These are phyloP conservation scores for Bubo blakistoni DNA, from an alignment of 2,113 vertebrate genomes.

Conservation along the genomic window DNA sequence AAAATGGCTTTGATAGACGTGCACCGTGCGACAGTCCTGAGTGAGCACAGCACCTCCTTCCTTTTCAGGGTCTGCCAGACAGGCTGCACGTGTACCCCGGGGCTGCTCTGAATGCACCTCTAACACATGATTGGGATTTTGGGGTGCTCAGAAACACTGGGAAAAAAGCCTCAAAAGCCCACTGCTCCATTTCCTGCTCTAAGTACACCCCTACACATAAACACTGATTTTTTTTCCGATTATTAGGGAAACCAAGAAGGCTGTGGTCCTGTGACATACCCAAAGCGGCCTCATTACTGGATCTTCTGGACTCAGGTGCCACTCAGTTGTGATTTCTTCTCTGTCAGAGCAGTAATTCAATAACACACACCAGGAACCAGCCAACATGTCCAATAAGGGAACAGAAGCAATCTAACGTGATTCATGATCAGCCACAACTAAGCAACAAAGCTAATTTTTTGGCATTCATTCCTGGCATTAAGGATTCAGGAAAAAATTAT, in stretches of 20 bases:
- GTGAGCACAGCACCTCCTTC: background rate
- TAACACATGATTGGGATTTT: background rate
- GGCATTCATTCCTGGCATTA: background rate
- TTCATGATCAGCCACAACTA: conserved; percentile 30
- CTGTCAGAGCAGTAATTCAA: conserved; percentile 1
- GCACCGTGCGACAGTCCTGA: background rate
- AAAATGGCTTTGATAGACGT: background rate
- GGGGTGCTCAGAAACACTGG: background rate
- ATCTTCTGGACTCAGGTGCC: background rate
- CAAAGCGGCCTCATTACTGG: background rate
- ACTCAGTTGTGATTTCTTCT: background rate
- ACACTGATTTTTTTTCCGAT: background rate
- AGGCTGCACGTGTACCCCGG: background rate
- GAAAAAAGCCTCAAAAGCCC: background rate
- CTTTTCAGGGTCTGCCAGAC: background rate
- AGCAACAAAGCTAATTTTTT: conserved; percentile 30
- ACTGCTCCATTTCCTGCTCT: background rate
- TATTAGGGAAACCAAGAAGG: background rate
- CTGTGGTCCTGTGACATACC: background rate
- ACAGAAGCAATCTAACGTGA: conserved; percentile 28
- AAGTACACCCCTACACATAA: background rate
- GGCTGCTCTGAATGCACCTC: background rate
- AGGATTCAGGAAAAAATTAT: background rate
- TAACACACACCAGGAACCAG: background rate
- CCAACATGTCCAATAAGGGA: background rate